Conservation (phyloP, 2,797 vertebrate species). For the Sebastes minor region DNA sequence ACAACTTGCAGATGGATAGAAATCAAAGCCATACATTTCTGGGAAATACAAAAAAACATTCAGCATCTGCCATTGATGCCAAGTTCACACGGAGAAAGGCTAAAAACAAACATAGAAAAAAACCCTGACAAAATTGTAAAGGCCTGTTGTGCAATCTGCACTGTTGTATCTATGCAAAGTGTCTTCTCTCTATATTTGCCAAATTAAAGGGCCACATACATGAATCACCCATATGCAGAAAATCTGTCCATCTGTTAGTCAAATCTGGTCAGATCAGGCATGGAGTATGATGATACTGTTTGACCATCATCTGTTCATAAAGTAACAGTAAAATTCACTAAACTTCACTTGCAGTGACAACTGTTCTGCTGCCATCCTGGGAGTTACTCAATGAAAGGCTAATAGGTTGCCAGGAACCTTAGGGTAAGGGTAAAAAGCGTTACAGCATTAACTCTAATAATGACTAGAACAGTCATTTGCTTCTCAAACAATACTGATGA, state of each 20-base stretch:
- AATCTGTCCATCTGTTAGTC: not conserved
- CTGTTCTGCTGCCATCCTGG: not conserved
- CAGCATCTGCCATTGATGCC: not conserved
- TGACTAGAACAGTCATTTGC: not conserved
- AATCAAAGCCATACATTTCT: not conserved
- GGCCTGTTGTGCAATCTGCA: not conserved
- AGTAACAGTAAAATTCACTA: not conserved
- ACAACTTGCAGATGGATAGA: not conserved
- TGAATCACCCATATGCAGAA: not conserved
- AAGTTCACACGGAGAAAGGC: not conserved
- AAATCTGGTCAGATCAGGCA: not conserved
- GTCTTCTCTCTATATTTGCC: not conserved
- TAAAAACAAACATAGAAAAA: not conserved
- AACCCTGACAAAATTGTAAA: not conserved
- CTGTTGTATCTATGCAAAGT: not conserved
- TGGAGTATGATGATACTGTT: not conserved
- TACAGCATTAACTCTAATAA: not conserved
- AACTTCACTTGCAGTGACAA: not conserved
- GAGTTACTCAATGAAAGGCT: not conserved
- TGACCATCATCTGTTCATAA: constrained; percentile 1
- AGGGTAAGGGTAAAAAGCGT: not conserved
- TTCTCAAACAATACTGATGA: not conserved
- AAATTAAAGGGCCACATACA: not conserved
- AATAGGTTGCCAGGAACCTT: not conserved
- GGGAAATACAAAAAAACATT: not conserved